A percentile compares a stretch with the other conserved stretches of the same genome.
phyloP scores from a whole-genome alignment of 2,797 vertebrate species.

The Diglossa cyanea region DNA sequence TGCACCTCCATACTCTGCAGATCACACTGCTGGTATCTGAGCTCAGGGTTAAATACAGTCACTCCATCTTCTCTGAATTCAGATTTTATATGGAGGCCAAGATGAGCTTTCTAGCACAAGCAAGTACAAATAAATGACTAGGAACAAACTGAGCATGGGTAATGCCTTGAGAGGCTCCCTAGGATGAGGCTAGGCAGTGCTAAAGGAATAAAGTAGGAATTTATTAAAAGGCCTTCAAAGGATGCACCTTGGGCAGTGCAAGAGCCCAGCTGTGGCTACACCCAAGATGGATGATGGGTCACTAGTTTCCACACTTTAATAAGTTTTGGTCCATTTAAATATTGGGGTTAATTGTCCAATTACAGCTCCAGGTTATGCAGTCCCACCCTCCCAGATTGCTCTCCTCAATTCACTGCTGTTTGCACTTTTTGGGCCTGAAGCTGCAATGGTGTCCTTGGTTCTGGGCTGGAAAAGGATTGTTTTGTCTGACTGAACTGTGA shows the following conservation, averaged over 20 bases:
- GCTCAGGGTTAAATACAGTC: not conserved
- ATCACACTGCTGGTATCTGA: not conserved
- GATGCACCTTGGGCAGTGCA: not conserved
- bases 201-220: not conserved
- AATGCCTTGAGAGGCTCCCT: not conserved
- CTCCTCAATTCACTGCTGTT: not conserved
- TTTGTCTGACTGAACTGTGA: not conserved
- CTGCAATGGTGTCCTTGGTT: not conserved
- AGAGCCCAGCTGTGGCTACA: rapidly evolving
- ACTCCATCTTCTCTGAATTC: not conserved
- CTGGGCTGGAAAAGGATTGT: not conserved
- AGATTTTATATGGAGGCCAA: not conserved
- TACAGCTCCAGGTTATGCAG: not conserved
- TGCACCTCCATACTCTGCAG: not conserved
- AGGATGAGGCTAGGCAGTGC: not conserved
- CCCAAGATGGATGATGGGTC: not conserved
- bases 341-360: not conserved
- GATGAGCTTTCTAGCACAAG: not conserved
- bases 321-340: not conserved
- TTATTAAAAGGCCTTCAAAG: not conserved
- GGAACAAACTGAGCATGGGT: not conserved
- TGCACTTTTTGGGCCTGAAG: not conserved
- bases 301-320: not conserved
- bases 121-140: not conserved
- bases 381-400: not conserved